Evolutionary conservation across 2,888 invertebrate genomes (phyloP), one percentile per base, ranked within the genome.

Genomic region (Nymphalis c-album): DNA sequence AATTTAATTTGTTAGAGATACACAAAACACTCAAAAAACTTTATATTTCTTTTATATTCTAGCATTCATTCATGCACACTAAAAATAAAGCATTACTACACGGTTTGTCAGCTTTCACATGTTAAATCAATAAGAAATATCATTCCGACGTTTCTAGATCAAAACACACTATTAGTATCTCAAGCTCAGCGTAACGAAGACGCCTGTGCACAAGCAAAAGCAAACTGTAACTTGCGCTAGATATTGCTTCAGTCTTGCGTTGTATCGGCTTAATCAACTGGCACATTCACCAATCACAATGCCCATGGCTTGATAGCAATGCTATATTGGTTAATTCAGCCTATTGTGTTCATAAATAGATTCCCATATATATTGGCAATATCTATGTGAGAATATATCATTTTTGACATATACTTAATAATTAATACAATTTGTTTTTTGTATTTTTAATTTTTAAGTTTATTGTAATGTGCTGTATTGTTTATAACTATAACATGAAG

Each of bases 131-230:
- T 57, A 55, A 69, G 66, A 63, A 69, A 69, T 66, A 69, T 69
- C 65, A 65, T 60, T 50, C 48, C 17, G 57, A 20, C 58, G 31
- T 63, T 57, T 62, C 62, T 48, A 13, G 48, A 20, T 64, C 61
- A 60, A 13, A 61, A 60, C 58, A 50, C 59, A 50, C 60, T 59
- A 53, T 31, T 50, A 60, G 69, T 60, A 50, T 62, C 59, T 31
- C 31, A 55, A 48, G 50, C 50, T 40, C 13, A 13, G 13, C 58
- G 69, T 64, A 64, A 69, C 70, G 66, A 69, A 68, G 71, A 73
- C 61, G 72, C 73, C 73, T 71, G 72, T 68, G 68, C 68, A 63
- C 63, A 60, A 71, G 68, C 70, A 71, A 74, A 68, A 68, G 74
- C 71, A 71, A 71, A 68, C 69, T 68, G 60, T 61, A 67, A 55